These are phyloP conservation scores for Aphelinus certus DNA, from an alignment of 1,140 invertebrate genomes.

Conservation along the genomic window DNA sequence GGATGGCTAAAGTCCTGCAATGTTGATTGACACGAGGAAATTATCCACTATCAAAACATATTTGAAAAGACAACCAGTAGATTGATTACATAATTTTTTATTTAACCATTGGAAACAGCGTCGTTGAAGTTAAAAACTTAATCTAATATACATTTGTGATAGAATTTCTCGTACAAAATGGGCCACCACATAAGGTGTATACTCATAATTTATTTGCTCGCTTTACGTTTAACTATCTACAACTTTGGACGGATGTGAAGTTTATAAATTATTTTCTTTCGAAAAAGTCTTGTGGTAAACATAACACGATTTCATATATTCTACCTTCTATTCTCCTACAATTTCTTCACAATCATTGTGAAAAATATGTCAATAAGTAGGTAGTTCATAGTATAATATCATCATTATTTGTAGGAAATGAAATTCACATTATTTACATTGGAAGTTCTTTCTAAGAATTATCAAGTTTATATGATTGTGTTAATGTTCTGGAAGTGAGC, in stretches of 20 bases:
- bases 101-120: not conserved
- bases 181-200: too few relatives aligned
- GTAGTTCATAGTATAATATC: too few relatives aligned
- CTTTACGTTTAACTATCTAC: not conserved
- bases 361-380: too few relatives aligned
- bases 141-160: not conserved
- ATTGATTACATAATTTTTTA: slow-evolving; percentile 13
- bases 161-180: slow-evolving; percentile 17
- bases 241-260: not conserved
- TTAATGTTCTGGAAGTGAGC: not conserved
- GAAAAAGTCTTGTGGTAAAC: not conserved
- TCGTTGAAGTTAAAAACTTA: not conserved
- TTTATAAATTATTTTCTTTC: not conserved
- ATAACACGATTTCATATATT: not conserved
- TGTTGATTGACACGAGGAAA: too few relatives aligned
- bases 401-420: not conserved
- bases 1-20: too few relatives aligned
- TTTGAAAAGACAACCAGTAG: too few relatives aligned
- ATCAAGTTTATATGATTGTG: not conserved
- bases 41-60: too few relatives aligned
- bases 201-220: too few relatives aligned
- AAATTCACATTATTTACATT: slow-evolving; percentile 6
- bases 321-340: too few relatives aligned
- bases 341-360: too few relatives aligned
- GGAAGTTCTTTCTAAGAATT: not conserved